Base-by-base conservation (phyloP, 2,888 invertebrate genomes). In the Falcaria lacertinaria region DNA sequence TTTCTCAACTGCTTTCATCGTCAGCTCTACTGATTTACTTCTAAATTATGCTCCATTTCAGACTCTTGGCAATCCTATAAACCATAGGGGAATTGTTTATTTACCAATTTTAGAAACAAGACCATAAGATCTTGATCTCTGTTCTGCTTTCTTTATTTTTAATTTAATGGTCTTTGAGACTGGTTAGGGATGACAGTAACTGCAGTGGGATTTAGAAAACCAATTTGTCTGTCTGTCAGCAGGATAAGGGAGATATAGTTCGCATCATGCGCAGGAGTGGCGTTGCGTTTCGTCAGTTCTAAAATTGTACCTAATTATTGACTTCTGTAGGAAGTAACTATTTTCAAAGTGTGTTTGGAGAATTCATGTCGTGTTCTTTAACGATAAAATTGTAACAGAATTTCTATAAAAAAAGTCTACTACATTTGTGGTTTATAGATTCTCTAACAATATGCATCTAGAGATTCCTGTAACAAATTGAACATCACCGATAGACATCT, bases 201-300 rank as follows among this genome's bases (percentile, higher is more conserved):
- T 44, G 48, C 50, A 46, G 57, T 59, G 62, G 62, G 68, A 73
- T 75, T 76, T 69, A 74, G 80, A 76, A 78, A 74, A 71, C 68
- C 68, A 77, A 86, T 87, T 81, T 80, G 81, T 86, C 75, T 68
- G 69, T 72, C 77, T 81, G 85, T 86, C 86, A 81, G 66, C 80
- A 60, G 61, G 69, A 64, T 71, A 66, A 67, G 68, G 69, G 64
- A 74, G 68, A 73, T 74, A 72, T 71, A 67, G 67, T 64, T 66
- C 51, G 57, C 52, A 55, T 60, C 53, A 55, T 54, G 54, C 52
- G 55, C 45, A 54, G 54, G 60, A 57, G 57, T 52, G 54, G 56
- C 57, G 52, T 54, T 41, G 48, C 36, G 54, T 66, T 62, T 65
- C 54, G 49, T 60, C 58, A 57, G 52, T 55, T 64, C 69, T 71